Conservation (phyloP, 1,140 invertebrate genomes). For the Micrasema longulum region DNA sequence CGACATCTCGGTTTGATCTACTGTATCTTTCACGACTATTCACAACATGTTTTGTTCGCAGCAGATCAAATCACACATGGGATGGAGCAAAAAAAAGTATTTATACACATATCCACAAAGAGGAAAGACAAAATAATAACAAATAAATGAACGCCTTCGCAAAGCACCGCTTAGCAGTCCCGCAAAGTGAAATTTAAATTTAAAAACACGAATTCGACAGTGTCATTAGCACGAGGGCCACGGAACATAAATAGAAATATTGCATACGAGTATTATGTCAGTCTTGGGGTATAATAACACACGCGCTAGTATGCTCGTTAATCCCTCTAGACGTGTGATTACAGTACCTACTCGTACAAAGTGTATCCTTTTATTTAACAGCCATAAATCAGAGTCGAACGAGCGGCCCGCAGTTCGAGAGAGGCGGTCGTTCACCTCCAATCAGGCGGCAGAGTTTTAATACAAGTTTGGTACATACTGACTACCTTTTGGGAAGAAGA, state of each 20-base stretch:
- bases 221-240: no score
- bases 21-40: no score
- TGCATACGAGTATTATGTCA: slow-evolving; percentile 1
- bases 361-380: slow-evolving; percentile 33
- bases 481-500: slow-evolving; percentile 16
- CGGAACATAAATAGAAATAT: not conserved
- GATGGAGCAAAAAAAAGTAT: no score
- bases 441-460: not conserved
- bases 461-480: not conserved
- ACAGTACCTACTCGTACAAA: slow-evolving; percentile 29
- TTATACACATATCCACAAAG: no score
- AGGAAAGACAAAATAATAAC: no score
- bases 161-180: no score
- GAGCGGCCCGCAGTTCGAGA: slow-evolving; percentile 17
- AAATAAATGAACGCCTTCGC: no score
- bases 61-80: no score
- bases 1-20: no score
- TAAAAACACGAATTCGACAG: no score
- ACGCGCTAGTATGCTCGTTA: slow-evolving; percentile 18
- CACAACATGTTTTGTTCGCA: no score
- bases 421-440: slow-evolving; percentile 25
- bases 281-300: not conserved
- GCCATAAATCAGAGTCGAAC: slow-evolving; percentile 33
- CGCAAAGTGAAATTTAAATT: no score
- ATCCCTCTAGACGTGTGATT: slow-evolving; percentile 27